These are phyloP conservation scores for Hestina assimilis DNA, from an alignment of 1,140 invertebrate genomes.

Conservation along the genomic window DNA sequence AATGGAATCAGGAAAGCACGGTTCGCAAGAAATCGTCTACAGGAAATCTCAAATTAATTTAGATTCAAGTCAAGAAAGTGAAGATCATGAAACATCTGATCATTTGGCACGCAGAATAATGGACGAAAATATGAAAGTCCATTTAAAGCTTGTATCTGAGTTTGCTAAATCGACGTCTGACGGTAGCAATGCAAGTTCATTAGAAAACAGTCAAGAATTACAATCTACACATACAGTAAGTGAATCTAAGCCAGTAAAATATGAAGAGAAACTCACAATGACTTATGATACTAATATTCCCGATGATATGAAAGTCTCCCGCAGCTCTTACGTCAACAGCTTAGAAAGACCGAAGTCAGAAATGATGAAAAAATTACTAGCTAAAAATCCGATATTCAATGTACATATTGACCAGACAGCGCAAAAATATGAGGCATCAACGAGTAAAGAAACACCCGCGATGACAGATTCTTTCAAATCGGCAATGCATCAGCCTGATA, in stretches of 20 bases:
- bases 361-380: constrained; percentile 77
- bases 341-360: constrained; percentile 79
- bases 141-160: constrained; percentile 72
- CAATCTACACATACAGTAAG: constrained; percentile 28
- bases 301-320: constrained; percentile 80
- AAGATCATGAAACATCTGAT: constrained; percentile 68
- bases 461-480: constrained; percentile 72
- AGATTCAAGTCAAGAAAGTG: constrained; percentile 46
- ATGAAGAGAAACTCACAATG: constrained; percentile 70
- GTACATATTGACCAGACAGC: constrained; percentile 64
- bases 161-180: constrained; percentile 73
- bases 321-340: constrained; percentile 78
- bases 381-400: constrained; percentile 75
- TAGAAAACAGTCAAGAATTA: constrained; percentile 54
- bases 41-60: constrained; percentile 39
- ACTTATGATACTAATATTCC: constrained; percentile 79
- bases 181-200: constrained; percentile 61
- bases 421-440: constrained; percentile 52
- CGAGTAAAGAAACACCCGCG: constrained; percentile 49
- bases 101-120: constrained; percentile 69
- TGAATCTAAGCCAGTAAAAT: constrained; percentile 52
- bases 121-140: constrained; percentile 72
- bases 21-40: constrained; percentile 40
- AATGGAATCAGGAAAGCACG: constrained; percentile 64
- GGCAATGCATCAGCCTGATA: constrained; percentile 74